Conservation (phyloP, 2,888 invertebrate species). For the Meliscaeva auricollis region DNA sequence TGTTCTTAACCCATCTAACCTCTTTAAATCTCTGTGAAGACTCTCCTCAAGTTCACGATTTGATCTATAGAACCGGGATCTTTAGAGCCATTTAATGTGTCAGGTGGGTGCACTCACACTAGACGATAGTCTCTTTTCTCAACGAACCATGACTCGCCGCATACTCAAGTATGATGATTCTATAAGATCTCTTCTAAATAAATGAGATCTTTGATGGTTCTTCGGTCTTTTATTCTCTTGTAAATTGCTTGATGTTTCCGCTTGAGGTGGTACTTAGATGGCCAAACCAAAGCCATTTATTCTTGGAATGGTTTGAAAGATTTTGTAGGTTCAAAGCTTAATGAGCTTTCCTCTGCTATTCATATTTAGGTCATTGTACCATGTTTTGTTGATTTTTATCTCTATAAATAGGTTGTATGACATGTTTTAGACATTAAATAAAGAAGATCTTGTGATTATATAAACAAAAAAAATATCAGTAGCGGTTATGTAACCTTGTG, state of each 20-base stretch:
- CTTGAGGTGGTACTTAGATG: constrained; percentile 50
- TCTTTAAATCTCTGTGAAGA: not conserved
- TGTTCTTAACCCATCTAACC: not conserved
- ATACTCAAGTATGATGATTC: not conserved
- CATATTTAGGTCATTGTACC: constrained; percentile 18
- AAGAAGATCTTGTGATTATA: not conserved
- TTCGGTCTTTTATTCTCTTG: constrained; percentile 26
- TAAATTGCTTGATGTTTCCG: constrained; percentile 65
- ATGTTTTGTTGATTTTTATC: not conserved
- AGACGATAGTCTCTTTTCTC: not conserved
- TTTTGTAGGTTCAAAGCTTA: not conserved
- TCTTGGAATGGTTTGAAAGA: constrained; percentile 22
- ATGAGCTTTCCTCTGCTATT: constrained; percentile 13
- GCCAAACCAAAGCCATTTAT: constrained; percentile 52
- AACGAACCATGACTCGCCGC: constrained; percentile 5
- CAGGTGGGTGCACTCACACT: constrained; percentile 20
- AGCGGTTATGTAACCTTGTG: constrained; percentile 7
- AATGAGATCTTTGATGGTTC: not conserved
- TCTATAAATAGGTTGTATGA: not conserved
- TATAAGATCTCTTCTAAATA: not conserved
- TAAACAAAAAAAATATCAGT: not conserved
- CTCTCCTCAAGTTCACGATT: not conserved
- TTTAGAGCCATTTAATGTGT: constrained; percentile 3
- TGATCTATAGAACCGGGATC: constrained; percentile 10
- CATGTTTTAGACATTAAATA: constrained; percentile 1